These are phyloP conservation scores for Strix occidentalis DNA, from an alignment of 2,797 vertebrate genomes.

Conservation along the genomic window DNA sequence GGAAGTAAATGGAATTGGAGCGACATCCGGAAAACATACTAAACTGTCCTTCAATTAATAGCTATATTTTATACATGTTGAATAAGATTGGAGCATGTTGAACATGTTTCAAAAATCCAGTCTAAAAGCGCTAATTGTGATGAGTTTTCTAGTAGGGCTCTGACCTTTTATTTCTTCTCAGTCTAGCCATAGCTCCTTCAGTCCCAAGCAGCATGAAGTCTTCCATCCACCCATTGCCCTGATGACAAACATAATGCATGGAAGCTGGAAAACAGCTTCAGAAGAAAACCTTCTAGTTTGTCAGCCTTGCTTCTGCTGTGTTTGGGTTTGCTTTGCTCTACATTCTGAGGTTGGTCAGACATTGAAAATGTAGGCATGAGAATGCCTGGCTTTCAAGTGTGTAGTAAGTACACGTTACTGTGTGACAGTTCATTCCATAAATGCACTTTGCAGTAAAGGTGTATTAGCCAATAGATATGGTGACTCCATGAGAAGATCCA, in stretches of 20 bases:
- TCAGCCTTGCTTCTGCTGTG: background rate
- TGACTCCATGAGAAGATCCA: background rate
- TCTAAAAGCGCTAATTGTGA: accelerated
- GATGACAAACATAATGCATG: accelerated
- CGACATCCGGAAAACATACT: background rate
- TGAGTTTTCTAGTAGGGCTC: background rate
- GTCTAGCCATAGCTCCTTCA: background rate
- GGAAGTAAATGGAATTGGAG: background rate
- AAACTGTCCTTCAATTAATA: background rate
- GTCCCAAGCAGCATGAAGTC: background rate
- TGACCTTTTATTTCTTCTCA: background rate
- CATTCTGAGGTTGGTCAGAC: background rate
- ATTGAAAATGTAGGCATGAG: background rate
- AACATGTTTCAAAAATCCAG: background rate
- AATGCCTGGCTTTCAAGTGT: background rate
- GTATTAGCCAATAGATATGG: background rate
- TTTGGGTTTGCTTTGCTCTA: background rate
- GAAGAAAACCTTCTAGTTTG: background rate
- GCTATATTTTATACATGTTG: background rate
- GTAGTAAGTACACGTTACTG: accelerated
- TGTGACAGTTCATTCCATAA: background rate
- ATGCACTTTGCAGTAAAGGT: background rate
- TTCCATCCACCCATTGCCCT: accelerated
- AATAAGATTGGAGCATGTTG: background rate
- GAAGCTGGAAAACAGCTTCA: background rate